Evolutionary conservation across 2,888 invertebrate species (phyloP).

Genomic region (Zelleria hepariella): DNA sequence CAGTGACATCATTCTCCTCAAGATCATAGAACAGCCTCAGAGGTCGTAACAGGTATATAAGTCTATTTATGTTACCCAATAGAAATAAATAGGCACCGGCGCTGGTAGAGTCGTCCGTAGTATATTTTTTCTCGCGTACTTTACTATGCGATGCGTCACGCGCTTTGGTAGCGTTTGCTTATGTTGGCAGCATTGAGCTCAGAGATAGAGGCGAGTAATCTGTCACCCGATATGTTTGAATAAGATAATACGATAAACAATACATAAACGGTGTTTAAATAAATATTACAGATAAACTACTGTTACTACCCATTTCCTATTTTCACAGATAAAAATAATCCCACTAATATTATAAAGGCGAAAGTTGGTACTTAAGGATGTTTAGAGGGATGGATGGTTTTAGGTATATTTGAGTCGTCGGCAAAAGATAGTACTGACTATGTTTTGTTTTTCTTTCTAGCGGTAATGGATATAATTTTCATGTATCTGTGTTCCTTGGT

Average conservation of each 20-base stretch:
- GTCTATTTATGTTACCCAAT: background rate
- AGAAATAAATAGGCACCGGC: background rate
- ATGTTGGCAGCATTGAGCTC: slow-evolving; percentile 17
- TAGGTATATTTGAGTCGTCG: no score
- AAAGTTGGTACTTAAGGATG: no score
- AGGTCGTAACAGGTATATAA: background rate
- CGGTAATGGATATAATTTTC: slow-evolving; percentile 37
- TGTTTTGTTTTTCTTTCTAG: slow-evolving; percentile 21
- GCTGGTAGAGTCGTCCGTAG: background rate
- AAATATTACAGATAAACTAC: no score
- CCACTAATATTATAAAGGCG: no score
- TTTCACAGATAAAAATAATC: no score
- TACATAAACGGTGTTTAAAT: no score
- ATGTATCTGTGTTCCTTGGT: slow-evolving; percentile 37
- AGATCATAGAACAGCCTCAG: slow-evolving; percentile 8
- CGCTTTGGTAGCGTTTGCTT: background rate
- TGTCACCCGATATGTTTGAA: no score
- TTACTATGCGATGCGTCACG: background rate
- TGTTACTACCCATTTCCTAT: no score
- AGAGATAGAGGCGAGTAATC: background rate
- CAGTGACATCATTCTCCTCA: slow-evolving; percentile 19
- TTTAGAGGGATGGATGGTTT: no score
- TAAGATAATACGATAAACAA: no score
- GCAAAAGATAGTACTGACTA: no score
- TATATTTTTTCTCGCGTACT: background rate